A percentile compares a stretch with the other conserved stretches of the same genome.
Conservation (phyloP, 1,140 invertebrate species). For the Formica exsecta region DNA sequence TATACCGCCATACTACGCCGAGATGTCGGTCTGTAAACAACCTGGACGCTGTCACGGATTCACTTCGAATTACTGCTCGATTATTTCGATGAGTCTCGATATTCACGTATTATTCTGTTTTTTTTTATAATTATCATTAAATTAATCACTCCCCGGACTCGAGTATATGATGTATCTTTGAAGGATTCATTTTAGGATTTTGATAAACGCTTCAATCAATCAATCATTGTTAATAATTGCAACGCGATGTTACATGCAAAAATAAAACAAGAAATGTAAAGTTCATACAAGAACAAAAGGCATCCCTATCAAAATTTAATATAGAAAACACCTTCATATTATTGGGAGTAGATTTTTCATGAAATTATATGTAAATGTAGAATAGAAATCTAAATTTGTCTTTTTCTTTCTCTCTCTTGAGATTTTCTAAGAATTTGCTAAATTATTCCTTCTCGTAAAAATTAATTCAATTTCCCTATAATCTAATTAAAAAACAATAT, state of each 20-base stretch:
- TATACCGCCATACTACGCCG: not conserved
- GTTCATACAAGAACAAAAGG: not conserved
- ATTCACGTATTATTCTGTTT: not conserved
- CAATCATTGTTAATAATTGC: too few relatives aligned
- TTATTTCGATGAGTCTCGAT: not conserved
- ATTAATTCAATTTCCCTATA: slow-evolving; percentile 1
- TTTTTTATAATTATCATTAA: too few relatives aligned
- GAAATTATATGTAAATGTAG: not conserved
- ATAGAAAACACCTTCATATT: not conserved
- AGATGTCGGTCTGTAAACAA: slow-evolving; percentile 20
- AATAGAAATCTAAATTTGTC: too few relatives aligned
- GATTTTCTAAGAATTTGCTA: not conserved
- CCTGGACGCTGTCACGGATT: not conserved
- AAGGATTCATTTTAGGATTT: too few relatives aligned
- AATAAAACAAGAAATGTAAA: not conserved
- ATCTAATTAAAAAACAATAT: not conserved
- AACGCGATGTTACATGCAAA: not conserved
- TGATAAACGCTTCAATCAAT: too few relatives aligned
- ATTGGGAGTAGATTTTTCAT: not conserved
- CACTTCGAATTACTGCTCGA: not conserved
- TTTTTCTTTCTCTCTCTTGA: too few relatives aligned
- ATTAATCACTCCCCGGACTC: too few relatives aligned
- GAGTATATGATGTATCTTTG: too few relatives aligned
- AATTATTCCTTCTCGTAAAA: not conserved
- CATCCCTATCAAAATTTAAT: not conserved